Conservation (phyloP, 1,140 invertebrate species). For the Cryptotermes secundus region DNA sequence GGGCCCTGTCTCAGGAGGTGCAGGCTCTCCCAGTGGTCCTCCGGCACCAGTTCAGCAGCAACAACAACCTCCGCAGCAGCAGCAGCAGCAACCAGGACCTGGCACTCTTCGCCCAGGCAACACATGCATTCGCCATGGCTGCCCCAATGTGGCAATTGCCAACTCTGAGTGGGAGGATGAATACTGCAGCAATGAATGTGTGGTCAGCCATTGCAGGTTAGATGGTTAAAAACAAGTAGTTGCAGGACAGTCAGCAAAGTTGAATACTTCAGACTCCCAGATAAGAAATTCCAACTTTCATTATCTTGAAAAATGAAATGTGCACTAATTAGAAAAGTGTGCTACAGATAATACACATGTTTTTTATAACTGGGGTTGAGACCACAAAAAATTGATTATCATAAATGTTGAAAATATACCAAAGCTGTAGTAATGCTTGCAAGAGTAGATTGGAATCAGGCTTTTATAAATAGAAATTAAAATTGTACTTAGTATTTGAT, state of each 20-base stretch:
- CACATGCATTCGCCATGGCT: slow-evolving; percentile 85
- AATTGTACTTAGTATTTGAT: too few species aligned
- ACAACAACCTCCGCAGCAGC: slow-evolving; percentile 53
- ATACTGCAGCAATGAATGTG: slow-evolving; percentile 97
- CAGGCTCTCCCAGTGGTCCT: slow-evolving; percentile 49
- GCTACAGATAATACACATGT: too few species aligned
- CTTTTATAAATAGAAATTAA: too few species aligned
- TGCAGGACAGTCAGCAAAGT: too few species aligned
- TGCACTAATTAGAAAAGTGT: neutral
- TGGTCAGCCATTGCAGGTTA: slow-evolving; percentile 91
- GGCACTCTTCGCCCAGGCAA: slow-evolving; percentile 43
- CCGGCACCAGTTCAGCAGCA: slow-evolving; percentile 48
- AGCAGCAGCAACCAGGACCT: slow-evolving; percentile 43
- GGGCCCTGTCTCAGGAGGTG: slow-evolving; percentile 45
- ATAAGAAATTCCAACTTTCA: too few species aligned
- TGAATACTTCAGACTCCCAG: too few species aligned
- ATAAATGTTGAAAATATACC: too few species aligned
- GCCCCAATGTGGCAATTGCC: slow-evolving; percentile 84
- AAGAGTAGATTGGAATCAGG: too few species aligned
- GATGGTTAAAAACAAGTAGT: slow-evolving; percentile 35
- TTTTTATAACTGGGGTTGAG: too few species aligned
- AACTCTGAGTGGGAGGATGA: slow-evolving; percentile 96
- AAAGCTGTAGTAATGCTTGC: too few species aligned
- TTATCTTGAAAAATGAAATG: neutral
- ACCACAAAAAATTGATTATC: too few species aligned